phyloP scores from a whole-genome alignment of 2,113 vertebrate genomes.

The Calidris pugnax region DNA sequence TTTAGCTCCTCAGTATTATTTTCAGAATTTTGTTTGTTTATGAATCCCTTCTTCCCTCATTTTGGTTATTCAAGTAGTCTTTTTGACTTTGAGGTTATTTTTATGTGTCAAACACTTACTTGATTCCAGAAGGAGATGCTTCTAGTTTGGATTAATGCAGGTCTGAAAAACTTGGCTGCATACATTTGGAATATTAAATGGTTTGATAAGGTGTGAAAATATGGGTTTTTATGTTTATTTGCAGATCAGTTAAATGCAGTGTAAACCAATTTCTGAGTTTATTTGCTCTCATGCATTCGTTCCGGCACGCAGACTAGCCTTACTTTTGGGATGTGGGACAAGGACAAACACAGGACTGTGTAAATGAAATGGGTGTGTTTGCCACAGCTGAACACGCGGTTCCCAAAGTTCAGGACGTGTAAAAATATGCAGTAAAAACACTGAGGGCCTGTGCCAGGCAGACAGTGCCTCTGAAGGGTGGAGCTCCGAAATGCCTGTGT shows the following conservation, averaged over 20 bases:
- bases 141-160: slow-evolving; percentile 4
- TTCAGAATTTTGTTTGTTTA: slow-evolving; percentile 46
- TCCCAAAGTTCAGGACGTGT: background rate
- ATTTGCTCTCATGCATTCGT: background rate
- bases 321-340: slow-evolving; percentile 27
- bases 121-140: slow-evolving; percentile 9
- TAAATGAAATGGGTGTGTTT: slow-evolving; percentile 20
- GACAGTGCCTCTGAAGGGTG: slow-evolving; percentile 16
- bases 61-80: background rate
- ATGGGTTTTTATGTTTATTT: background rate
- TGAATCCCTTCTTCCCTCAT: slow-evolving; percentile 16
- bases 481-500: background rate
- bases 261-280: slow-evolving; percentile 25
- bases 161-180: background rate
- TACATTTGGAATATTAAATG: slow-evolving; percentile 3
- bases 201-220: slow-evolving; percentile 50
- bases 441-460: background rate
- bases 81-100: slow-evolving; percentile 45
- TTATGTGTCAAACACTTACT: background rate
- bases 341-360: slow-evolving; percentile 13
- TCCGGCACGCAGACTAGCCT: background rate
- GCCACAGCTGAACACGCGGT: background rate
- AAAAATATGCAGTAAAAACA: slow-evolving; percentile 14
- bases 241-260: slow-evolving; percentile 5
- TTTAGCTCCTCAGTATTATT: slow-evolving; percentile 67